phyloP scores from a whole-genome alignment of 2,797 vertebrate genomes.

The Sibirionetta formosa region DNA sequence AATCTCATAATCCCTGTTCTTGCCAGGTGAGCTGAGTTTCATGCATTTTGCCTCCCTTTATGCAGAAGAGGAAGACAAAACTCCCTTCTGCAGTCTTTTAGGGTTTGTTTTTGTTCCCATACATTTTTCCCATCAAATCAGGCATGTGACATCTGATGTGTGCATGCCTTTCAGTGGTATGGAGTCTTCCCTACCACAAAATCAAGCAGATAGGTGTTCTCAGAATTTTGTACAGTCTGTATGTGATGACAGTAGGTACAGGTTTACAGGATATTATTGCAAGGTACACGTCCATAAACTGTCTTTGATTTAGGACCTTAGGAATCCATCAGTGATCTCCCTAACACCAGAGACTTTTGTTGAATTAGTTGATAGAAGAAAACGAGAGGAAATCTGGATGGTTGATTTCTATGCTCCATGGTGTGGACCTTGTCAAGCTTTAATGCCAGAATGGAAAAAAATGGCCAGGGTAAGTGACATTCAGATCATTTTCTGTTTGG shows the following conservation, averaged over 20 bases:
- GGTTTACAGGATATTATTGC: not conserved
- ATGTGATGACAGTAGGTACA: accelerated
- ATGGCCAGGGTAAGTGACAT: conserved; percentile 91
- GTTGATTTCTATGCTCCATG: conserved; percentile 97
- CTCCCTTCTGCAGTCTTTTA: not conserved
- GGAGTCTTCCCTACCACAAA: not conserved
- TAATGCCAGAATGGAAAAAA: conserved; percentile 96
- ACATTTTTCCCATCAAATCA: not conserved
- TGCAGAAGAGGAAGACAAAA: not conserved
- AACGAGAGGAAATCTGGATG: conserved; percentile 88
- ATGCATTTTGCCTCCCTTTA: not conserved
- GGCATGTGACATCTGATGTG: not conserved
- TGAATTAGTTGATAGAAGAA: conserved; percentile 88
- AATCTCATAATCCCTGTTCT: not conserved
- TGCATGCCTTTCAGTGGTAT: not conserved
- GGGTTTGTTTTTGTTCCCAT: not conserved
- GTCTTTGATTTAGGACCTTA: conserved; percentile 88
- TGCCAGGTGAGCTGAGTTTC: not conserved
- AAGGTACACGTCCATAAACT: not conserved
- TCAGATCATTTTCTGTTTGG: not conserved
- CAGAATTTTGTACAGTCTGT: not conserved
- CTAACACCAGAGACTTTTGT: conserved; percentile 89
- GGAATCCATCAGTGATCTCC: conserved; percentile 90
- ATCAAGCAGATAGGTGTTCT: not conserved
- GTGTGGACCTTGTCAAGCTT: conserved; percentile 96